Percentiles rank a stretch among this genome's conserved stretches.
Evolutionary conservation across 2,888 invertebrate species (phyloP).

Genomic region (Pelosia muscerda): DNA sequence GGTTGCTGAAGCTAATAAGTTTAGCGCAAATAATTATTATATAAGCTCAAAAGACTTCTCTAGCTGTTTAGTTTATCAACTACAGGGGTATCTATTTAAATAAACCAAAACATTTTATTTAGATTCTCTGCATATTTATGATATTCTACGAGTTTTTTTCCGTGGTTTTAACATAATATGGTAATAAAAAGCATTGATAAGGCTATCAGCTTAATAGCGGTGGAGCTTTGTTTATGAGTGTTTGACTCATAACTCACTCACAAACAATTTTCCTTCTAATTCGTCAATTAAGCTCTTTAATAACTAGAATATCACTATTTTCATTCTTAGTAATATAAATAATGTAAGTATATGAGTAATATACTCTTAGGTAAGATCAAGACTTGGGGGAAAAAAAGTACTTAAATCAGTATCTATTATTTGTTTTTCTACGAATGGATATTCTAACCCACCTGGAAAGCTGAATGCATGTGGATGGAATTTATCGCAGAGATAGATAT

Average conservation of each 20-base stretch:
- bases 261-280: not conserved
- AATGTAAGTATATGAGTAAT: too few species aligned
- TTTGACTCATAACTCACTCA: not conserved
- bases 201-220: not conserved
- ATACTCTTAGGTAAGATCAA: too few species aligned
- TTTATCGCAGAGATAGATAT: not conserved
- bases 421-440: not conserved
- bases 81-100: not conserved
- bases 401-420: too few species aligned
- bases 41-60: too few species aligned
- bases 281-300: not conserved
- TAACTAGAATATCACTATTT: too few species aligned
- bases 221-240: not conserved
- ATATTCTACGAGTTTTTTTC: constrained; percentile 3
- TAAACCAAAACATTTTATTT: not conserved
- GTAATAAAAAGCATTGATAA: constrained; percentile 1
- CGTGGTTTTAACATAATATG: not conserved
- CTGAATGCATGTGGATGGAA: not conserved
- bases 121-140: not conserved
- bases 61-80: too few species aligned
- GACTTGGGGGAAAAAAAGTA: too few species aligned
- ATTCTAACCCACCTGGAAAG: not conserved
- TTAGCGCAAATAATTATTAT: too few species aligned
- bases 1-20: too few species aligned
- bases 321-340: too few species aligned